Conservation (phyloP, 2,113 vertebrate genomes). For the Rhynchopsitta pachyrhyncha region DNA sequence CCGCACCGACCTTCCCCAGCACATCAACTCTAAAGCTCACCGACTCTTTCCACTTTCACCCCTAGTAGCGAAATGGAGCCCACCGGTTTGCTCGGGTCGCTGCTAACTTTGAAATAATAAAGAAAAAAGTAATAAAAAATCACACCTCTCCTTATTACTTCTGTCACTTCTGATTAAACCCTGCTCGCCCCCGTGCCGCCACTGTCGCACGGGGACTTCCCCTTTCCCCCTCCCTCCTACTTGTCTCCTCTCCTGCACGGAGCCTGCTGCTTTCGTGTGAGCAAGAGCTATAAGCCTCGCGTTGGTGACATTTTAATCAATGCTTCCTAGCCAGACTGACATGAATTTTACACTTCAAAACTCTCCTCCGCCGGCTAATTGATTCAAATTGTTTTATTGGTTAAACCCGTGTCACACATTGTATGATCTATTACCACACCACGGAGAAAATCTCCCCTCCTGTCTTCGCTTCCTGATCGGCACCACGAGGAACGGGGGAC, state of each 20-base stretch:
- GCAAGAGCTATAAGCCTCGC: constrained; percentile 3
- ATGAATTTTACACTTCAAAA: constrained; percentile 76
- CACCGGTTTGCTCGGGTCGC: background rate
- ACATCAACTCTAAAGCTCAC: background rate
- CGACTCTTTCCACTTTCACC: background rate
- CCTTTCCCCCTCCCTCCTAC: background rate
- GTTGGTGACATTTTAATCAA: constrained; percentile 73
- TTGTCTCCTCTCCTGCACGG: background rate
- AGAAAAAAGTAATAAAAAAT: background rate
- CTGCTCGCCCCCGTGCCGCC: background rate
- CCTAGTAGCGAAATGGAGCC: background rate
- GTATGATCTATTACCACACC: constrained; percentile 66
- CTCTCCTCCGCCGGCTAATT: constrained; percentile 77
- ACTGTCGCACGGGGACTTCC: background rate
- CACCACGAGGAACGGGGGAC: background rate
- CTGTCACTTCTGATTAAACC: constrained; percentile 25
- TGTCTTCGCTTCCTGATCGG: background rate
- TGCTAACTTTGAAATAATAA: background rate
- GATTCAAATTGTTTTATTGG: constrained; percentile 82
- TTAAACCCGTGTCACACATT: constrained; percentile 76
- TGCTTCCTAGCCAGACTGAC: constrained; percentile 73
- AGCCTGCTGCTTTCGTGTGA: constrained; percentile 25
- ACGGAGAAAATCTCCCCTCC: constrained; percentile 65
- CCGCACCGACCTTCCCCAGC: background rate
- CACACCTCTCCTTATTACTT: background rate